Evolutionary conservation across 1,140 invertebrate species (phyloP), one percentile per base, ranked within the genome.

Genomic region (Brachionus sp.): DNA sequence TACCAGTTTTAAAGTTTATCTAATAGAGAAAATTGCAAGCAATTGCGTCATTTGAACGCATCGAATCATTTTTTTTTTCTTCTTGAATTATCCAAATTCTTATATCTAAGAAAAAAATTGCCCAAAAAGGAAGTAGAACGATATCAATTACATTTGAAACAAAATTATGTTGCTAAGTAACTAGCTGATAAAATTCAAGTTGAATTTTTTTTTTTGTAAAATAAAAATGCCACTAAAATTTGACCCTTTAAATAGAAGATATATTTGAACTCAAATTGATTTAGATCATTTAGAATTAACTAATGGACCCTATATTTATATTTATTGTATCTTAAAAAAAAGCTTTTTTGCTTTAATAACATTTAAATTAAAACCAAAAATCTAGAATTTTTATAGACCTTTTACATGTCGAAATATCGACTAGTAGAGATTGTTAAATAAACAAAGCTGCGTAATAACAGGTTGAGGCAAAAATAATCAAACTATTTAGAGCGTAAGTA

Each of bases 351-450:
- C 25, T 70, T 39, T 70, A 39, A 39, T 70, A 70, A 70, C 66
- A 70, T 70, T 70, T 70, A 70, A 39, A 70, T 33, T 66, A 70
- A 39, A 37, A 70, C 13, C 35, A 39, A n/a, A 37, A 70, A 70
- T 39, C n/a, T 70, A 70, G 37, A 70, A 35, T 39, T 70, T 68
- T 70, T 70, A 70, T 70, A 70, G 37, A 70, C 66, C 66, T 70
- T 70, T 70, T 70, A 39, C 66, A 37, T 39, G 66, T 70, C 66
- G 66, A 70, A 39, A 37, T 37, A 39, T 70, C 35, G 33, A 16
- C 37, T 70, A 42, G 37, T 37, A 39, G 16, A 37, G 50, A 70
- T 37, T 19, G 37, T 2, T 42, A 70, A 70, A 70, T 19, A 37
- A 70, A 70, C 16, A 39, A 19, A 39, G 16, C 2, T 70, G 16